A percentile compares a stretch with the other conserved stretches of the same genome.
Conservation (phyloP, 2,797 vertebrate species). For the Centroberyx gerrardi region DNA sequence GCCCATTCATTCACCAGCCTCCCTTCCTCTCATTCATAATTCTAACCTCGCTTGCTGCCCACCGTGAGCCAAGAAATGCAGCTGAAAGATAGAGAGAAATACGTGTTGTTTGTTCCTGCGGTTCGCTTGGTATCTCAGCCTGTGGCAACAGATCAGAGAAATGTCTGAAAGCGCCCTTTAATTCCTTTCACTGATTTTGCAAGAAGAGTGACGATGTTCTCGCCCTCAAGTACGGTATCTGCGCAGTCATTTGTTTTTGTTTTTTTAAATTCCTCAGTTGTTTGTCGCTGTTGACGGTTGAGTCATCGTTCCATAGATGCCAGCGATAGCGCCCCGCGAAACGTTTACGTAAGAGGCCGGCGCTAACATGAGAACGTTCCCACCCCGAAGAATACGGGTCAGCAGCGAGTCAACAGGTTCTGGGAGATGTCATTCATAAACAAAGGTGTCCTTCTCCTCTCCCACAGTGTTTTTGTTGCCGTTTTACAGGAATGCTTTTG, state of each 20-base stretch:
- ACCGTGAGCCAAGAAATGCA: not conserved
- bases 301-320: not conserved
- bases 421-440: not conserved
- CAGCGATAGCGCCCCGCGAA: not conserved
- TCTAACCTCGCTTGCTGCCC: not conserved
- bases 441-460: conserved; percentile 4
- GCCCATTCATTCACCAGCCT: not conserved
- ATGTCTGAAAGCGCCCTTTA: conserved; percentile 1
- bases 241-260: conserved; percentile 20
- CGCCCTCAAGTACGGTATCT: conserved; percentile 24
- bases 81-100: not conserved
- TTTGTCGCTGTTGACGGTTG: not conserved
- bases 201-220: conserved; percentile 11
- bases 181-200: not conserved
- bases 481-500: not conserved
- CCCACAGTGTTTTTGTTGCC: not conserved
- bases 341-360: not conserved
- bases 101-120: not conserved
- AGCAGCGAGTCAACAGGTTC: conserved; percentile 7
- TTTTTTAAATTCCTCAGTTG: not conserved
- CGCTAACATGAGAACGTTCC: conserved; percentile 25
- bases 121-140: not conserved
- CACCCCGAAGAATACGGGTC: not conserved
- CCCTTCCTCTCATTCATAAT: not conserved
- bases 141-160: not conserved